Base-by-base conservation (phyloP, 2,797 vertebrate genomes). In the Takifugu ocellatus region DNA sequence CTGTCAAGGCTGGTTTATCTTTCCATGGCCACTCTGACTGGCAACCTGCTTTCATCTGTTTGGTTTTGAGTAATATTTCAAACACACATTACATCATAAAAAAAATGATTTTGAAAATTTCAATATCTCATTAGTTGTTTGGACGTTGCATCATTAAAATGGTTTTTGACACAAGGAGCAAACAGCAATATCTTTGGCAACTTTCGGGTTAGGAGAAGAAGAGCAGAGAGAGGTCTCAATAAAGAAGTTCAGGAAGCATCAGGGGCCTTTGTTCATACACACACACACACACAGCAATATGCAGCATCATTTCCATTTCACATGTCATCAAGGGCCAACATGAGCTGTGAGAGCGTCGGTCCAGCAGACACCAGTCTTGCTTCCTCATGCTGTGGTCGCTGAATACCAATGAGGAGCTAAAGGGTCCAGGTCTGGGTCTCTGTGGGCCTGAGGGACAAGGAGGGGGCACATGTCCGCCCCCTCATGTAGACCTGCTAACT, bases 361-460 rank as follows among this genome's bases (percentile, higher is more conserved):
- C 53, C 63, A 71, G 62, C 42, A 43, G 16, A 71, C 74, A 61
- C 63, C 63, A 61, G 64, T 55, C 56, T 78, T 63, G 67, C 69
- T 79, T 66, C 59, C 74, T 70, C 61, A 78, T 66, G 77, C 45
- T 75, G 72, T 66, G 56, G 61, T 55, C 59, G 21, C 61, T 59
- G 80, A 86, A 86, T 84, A 78, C 77, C 77, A 84, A 84, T 84
- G 73, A 59, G 59, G 64, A 73, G 61, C 77, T 75, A 62, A 63
- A 73, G 77, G 72, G 68, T 75, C 77, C 67, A 72, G 57, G 11
- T 12, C 12, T 10, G 36, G 24, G 50, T 60, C 54, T 81, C 58
- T 57, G n/a, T 76, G 63, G 49, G 71, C 74, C 67, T 71, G 67
- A 61, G 51, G 68, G 36, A 45, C 49, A 15, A 56, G 17, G 50